Conservation (phyloP, 64 coral and sea anemone species). For the Orbicella faveolata region DNA sequence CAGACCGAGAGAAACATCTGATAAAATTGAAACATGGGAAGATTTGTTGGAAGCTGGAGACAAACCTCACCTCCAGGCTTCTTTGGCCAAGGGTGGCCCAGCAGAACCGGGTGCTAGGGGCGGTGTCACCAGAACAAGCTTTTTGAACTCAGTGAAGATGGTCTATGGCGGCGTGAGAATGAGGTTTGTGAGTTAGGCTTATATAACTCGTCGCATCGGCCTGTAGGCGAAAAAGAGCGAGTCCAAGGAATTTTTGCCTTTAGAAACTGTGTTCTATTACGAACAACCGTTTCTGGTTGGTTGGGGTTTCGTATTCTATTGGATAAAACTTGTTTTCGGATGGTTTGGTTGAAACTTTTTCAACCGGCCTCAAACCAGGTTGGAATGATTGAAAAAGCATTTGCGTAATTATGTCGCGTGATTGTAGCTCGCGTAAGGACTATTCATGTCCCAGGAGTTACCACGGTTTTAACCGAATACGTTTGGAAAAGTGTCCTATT, state of each 20-base stretch:
- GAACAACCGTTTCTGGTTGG: no score
- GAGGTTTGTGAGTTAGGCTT: background rate
- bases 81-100: background rate
- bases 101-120: constrained; percentile 43
- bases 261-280: no score
- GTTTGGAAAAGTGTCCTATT: no score
- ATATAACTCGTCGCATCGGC: background rate
- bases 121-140: background rate
- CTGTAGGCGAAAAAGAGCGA: background rate
- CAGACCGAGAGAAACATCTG: background rate
- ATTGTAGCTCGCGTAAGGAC: no score
- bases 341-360: no score
- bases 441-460: no score
- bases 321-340: no score
- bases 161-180: background rate
- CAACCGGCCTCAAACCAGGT: no score
- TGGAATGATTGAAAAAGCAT: no score
- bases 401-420: no score
- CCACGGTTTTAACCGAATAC: no score
- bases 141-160: background rate
- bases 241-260: background rate
- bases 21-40: constrained; percentile 69
- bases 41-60: constrained; percentile 60
- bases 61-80: constrained; percentile 35
- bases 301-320: no score